Evolutionary conservation across 2,888 invertebrate genomes (phyloP), one percentile per base, ranked within the genome.

Genomic region (Cheiracanthium punctorium): DNA sequence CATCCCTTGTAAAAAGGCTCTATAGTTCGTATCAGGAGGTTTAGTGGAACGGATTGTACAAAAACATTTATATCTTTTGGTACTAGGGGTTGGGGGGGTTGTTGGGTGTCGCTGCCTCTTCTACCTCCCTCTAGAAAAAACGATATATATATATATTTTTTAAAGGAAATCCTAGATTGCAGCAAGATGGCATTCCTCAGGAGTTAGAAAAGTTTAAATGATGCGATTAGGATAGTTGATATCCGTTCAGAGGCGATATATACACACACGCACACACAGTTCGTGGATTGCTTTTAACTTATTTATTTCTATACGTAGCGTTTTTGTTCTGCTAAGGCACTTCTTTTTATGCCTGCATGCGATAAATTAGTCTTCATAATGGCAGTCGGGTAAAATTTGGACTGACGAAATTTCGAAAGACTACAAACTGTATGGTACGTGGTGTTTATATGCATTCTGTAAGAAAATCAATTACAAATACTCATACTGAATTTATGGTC

Each of bases 21-120:
- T 10, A 37, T 74, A 85, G 74, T 85, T 79, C 69, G 79, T 69
- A 79, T 85, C 79, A 79, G 58, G 24, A 58, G 69, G 73, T 79
- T 79, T 79, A 85, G 79, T 69, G 74, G 79, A 84, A 74, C 73
- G 43, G 76, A 58, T 43, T 33, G 10, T 24, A 20, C 14, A 28
- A 20, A 30, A 20, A 73, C 77, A 84, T 84, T 84, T 73, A 77
- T 84, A 82, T 73, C 67, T 65, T 65, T 67, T 30, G 24, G 14
- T 14, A 69, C n/a, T 64, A 33, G 69, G 30, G 69, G 58, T 28
- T 28, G 20, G 33, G 65, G 30, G 12, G 20, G 37, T 20, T 64
- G 64, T 24, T 24, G 20, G 12, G 5, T 37, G 37, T 10, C 37
- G 7, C 37, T 10, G 10, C 37, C 4, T 10, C 10, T 37, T 37